Percentiles rank a stretch among this genome's conserved stretches.
phyloP scores from a whole-genome alignment of 2,888 invertebrate genomes.

The Axea sp. region DNA sequence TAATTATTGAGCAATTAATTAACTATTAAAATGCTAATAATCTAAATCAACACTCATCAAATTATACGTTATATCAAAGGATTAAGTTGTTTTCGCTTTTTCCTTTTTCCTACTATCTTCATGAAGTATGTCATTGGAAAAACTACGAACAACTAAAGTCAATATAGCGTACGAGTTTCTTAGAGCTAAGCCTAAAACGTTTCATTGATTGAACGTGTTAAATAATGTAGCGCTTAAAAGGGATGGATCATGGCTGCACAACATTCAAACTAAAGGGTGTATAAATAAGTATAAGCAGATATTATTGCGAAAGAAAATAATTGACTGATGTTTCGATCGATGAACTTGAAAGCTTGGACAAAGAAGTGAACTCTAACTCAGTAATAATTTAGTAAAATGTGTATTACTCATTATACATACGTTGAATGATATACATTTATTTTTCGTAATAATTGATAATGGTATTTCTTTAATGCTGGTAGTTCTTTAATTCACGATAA shows the following conservation, averaged over 20 bases:
- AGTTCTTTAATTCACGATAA: too few species aligned
- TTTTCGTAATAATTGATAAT: too few species aligned
- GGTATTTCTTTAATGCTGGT: too few species aligned
- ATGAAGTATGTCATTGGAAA: constrained; percentile 50
- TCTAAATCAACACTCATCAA: not conserved
- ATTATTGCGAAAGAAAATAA: too few species aligned
- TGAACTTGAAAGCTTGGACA: too few species aligned
- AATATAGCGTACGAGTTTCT: constrained; percentile 40
- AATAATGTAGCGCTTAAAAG: constrained; percentile 50
- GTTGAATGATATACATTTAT: too few species aligned
- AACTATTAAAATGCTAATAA: not conserved
- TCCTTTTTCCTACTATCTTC: constrained; percentile 30
- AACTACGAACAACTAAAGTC: constrained; percentile 59
- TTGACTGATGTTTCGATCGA: too few species aligned
- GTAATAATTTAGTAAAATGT: too few species aligned
- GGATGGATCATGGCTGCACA: constrained; percentile 30
- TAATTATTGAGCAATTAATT: constrained; percentile 16
- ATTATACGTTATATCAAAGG: constrained; percentile 1
- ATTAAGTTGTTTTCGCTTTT: constrained; percentile 12
- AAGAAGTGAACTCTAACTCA: too few species aligned
- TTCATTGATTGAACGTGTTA: constrained; percentile 65
- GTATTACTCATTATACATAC: too few species aligned
- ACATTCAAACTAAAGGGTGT: constrained; percentile 11
- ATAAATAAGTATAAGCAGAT: constrained; percentile 5
- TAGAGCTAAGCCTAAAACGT: constrained; percentile 51